Evolutionary conservation across 2,888 invertebrate species (phyloP), one percentile per base, ranked within the genome.

Genomic region (Scaptomyza flava): DNA sequence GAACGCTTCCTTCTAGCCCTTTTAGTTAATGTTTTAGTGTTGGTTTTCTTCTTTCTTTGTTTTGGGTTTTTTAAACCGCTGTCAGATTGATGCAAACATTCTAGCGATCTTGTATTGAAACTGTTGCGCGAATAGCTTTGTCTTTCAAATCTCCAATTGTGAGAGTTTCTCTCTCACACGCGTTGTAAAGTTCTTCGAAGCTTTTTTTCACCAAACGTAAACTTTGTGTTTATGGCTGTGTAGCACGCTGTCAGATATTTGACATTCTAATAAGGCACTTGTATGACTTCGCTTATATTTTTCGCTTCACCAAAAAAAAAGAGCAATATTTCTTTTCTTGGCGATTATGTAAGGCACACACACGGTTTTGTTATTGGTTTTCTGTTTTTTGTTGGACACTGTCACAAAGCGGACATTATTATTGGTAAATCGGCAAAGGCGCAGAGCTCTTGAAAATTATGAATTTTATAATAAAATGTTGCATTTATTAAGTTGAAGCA

Each of bases 61-160:
- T 64, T 61, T 73, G 65, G 14, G 48, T 47, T 41, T 56, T 67
- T 74, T 65, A 62, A 77, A 70, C 76, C 87, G 62, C 83, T 86
- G 86, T 84, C 84, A 84, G 83, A 87, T 82, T 67, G 62, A 36
- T 61, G 63, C 69, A 30, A 59, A 75, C 84, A 84, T 84, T 80
- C 60, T 83, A 59, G 33, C 45, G 45, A 42, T 12, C 12, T 54
- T 64, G 17, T 62, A 12, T 59, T 38, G 31, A 48, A 73, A 59
- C 45, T 42, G 48, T 61, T 60, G 54, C 41, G 43, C 36, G 58
- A 51, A 63, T 43, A 62, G 52, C 46, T 48, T 61, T 36, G 31
- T 27, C 42, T 30, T 20, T 46, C 63, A 31, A 42, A 36, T 36
- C 36, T n/a, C 0, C n/a, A n/a, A 36, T 34, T 51, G 43, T 27